phyloP scores from a whole-genome alignment of 2,113 vertebrate genomes.

The Ceuthmochares aereus region DNA sequence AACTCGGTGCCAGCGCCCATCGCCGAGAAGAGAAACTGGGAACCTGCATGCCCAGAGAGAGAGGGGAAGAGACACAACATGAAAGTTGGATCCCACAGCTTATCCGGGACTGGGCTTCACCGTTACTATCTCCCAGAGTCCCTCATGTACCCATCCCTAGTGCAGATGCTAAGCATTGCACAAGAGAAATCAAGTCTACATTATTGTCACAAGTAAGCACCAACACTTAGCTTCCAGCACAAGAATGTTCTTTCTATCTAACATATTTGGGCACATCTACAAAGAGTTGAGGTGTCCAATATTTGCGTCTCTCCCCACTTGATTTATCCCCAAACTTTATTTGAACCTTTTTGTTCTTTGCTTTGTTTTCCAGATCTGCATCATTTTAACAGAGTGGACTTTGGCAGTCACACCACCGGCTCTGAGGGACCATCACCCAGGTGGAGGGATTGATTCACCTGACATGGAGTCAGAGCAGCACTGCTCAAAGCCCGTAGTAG shows the following conservation, averaged over 20 bases:
- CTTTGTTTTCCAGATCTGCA: not conserved
- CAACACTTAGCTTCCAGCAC: not conserved
- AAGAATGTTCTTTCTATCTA: not conserved
- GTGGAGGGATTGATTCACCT: not conserved
- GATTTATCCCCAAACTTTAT: not conserved
- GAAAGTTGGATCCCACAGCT: not conserved
- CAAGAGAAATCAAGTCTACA: not conserved
- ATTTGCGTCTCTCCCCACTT: not conserved
- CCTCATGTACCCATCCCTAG: not conserved
- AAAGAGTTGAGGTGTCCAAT: not conserved
- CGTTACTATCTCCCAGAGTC: not conserved
- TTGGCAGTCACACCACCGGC: not conserved
- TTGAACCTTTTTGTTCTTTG: not conserved
- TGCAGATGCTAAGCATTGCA: not conserved
- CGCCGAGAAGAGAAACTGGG: conserved; percentile 77
- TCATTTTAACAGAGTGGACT: not conserved
- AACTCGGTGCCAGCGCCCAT: conserved; percentile 85
- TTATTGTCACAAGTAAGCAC: not conserved
- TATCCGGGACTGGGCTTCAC: not conserved
- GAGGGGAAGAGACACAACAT: not conserved
- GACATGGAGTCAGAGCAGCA: not conserved
- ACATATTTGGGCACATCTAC: not conserved
- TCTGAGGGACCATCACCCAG: not conserved
- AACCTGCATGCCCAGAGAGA: conserved; percentile 72
- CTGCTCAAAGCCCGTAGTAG: not conserved